These are phyloP conservation scores for Paramormyrops hopkinsi DNA, from an alignment of 2,797 vertebrate species.

Conservation along the genomic window DNA sequence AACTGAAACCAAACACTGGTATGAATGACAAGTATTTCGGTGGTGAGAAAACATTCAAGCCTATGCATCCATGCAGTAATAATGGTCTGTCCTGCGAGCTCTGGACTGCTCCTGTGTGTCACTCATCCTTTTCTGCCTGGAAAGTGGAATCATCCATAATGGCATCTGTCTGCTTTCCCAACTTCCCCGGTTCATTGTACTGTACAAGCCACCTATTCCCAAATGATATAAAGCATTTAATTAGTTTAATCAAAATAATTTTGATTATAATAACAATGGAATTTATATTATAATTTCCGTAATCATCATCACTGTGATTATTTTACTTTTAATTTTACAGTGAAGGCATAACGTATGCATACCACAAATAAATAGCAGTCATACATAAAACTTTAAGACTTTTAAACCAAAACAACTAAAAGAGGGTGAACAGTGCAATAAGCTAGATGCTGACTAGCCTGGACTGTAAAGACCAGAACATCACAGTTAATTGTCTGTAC, in stretches of 20 bases:
- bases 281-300: neutral
- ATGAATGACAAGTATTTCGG: neutral
- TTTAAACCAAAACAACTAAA: neutral
- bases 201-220: neutral
- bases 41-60: neutral
- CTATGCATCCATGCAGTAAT: neutral
- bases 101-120: neutral
- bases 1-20: neutral
- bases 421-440: neutral
- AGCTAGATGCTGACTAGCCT: neutral
- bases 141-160: neutral
- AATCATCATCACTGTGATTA: neutral
- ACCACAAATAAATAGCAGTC: neutral
- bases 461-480: neutral
- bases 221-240: neutral
- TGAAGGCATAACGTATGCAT: neutral
- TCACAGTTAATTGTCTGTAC: neutral
- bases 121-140: neutral
- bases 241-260: neutral
- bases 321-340: neutral
- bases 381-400: neutral
- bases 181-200: neutral
- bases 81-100: neutral
- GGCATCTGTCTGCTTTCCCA: neutral
- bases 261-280: neutral